A percentile compares a stretch with the other conserved stretches of the same genome.
Evolutionary conservation across 2,888 invertebrate genomes (phyloP).

Genomic region (Colletes collaris): DNA sequence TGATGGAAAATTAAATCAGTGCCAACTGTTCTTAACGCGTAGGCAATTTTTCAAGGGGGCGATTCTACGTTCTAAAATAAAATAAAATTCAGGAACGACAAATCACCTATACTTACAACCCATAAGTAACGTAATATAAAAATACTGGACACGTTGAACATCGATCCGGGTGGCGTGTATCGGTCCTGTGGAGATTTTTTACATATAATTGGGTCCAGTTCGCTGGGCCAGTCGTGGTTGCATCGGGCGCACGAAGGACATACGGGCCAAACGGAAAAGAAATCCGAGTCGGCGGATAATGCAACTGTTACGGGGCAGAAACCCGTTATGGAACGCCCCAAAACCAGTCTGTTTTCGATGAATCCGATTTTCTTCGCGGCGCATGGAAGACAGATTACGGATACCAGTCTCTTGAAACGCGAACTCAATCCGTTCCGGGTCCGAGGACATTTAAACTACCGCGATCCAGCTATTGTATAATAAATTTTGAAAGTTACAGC

Average conservation of each 20-base stretch:
- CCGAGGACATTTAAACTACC: too few species aligned
- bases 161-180: constrained; percentile 32
- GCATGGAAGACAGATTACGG: not conserved
- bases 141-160: constrained; percentile 16
- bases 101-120: too few species aligned
- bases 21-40: too few species aligned
- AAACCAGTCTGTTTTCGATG: constrained; percentile 46
- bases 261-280: constrained; percentile 55
- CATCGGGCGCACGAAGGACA: constrained; percentile 23
- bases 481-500: too few species aligned
- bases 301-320: constrained; percentile 58
- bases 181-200: constrained; percentile 29
- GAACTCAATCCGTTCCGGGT: not conserved
- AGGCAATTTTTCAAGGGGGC: too few species aligned
- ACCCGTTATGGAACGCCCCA: constrained; percentile 71
- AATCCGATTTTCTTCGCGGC: constrained; percentile 20
- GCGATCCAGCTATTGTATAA: too few species aligned
- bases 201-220: constrained; percentile 53
- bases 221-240: constrained; percentile 30
- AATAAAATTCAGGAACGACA: too few species aligned
- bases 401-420: not conserved
- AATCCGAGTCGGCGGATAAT: constrained; percentile 63
- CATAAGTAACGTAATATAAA: too few species aligned
- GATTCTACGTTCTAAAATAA: too few species aligned
- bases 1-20: too few species aligned